phyloP scores from a whole-genome alignment of 2,888 invertebrate genomes.

The Drosophila leonis region DNA sequence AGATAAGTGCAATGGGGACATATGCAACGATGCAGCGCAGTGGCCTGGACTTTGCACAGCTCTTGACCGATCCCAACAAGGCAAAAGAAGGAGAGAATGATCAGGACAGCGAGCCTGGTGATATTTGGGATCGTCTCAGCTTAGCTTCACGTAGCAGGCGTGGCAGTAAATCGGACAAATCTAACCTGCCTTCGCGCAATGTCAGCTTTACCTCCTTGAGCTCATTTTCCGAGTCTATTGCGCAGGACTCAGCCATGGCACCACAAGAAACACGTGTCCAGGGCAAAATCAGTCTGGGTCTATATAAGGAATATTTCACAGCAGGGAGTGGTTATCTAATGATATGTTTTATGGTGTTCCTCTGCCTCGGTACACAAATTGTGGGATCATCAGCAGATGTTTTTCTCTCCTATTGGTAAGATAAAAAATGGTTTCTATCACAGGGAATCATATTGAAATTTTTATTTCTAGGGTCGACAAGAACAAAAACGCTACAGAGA shows the following conservation, averaged over 20 bases:
- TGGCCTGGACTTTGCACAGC: slow-evolving; percentile 91
- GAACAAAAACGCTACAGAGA: slow-evolving; percentile 47
- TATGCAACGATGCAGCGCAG: slow-evolving; percentile 90
- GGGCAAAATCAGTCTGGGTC: slow-evolving; percentile 87
- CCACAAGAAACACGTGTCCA: slow-evolving; percentile 87
- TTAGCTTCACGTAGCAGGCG: slow-evolving; percentile 63
- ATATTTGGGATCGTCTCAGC: slow-evolving; percentile 47
- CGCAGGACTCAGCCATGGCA: slow-evolving; percentile 84
- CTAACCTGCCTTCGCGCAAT: slow-evolving; percentile 76
- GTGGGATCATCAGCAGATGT: slow-evolving; percentile 91
- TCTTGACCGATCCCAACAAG: slow-evolving; percentile 87
- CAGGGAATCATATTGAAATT: fast-evolving
- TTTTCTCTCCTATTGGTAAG: slow-evolving; percentile 90
- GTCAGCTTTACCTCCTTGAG: slow-evolving; percentile 85
- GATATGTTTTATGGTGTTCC: slow-evolving; percentile 87
- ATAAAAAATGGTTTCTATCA: not conserved
- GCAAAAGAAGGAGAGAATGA: slow-evolving; percentile 67
- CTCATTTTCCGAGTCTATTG: slow-evolving; percentile 84
- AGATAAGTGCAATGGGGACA: slow-evolving; percentile 87
- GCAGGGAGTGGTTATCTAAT: slow-evolving; percentile 89
- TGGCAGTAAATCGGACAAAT: slow-evolving; percentile 64
- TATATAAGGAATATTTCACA: slow-evolving; percentile 89
- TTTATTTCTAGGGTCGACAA: slow-evolving; percentile 67
- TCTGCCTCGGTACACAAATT: slow-evolving; percentile 90
- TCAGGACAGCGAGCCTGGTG: slow-evolving; percentile 69